Conservation (phyloP, 1,140 invertebrate genomes). For the Teleopsis dalmanni region DNA sequence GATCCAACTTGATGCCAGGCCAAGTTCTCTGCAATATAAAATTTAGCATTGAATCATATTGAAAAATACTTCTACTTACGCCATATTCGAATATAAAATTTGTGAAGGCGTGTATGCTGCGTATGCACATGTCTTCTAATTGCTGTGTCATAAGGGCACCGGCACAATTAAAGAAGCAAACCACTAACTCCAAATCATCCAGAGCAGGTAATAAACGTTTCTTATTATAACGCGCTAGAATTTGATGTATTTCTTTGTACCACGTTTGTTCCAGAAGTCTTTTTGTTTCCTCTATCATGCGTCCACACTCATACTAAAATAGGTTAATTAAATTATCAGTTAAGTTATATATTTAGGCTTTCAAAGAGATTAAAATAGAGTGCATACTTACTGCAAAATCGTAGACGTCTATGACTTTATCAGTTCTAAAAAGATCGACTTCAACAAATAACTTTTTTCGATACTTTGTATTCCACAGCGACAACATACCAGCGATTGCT, state of each 20-base stretch:
- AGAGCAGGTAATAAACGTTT: slow-evolving; percentile 65
- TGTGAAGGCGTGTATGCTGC: slow-evolving; percentile 71
- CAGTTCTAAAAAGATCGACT: slow-evolving; percentile 48
- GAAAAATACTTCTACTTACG: slow-evolving; percentile 46
- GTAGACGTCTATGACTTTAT: slow-evolving; percentile 54
- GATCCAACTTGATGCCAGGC: slow-evolving; percentile 66
- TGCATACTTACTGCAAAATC: slow-evolving; percentile 51
- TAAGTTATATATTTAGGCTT: too few relatives aligned
- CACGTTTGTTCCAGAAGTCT: slow-evolving; percentile 52
- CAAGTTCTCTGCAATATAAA: slow-evolving; percentile 51
- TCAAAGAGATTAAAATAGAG: too few relatives aligned
- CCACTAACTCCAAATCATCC: slow-evolving; percentile 56
- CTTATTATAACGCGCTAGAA: slow-evolving; percentile 63
- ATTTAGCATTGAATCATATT: slow-evolving; percentile 3
- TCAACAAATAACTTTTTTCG: slow-evolving; percentile 44
- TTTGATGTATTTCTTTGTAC: slow-evolving; percentile 55
- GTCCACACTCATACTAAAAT: slow-evolving; percentile 37
- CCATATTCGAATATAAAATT: slow-evolving; percentile 66
- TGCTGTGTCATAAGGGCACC: slow-evolving; percentile 80
- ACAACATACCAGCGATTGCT: slow-evolving; percentile 69
- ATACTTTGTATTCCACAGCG: slow-evolving; percentile 62
- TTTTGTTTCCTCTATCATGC: slow-evolving; percentile 52
- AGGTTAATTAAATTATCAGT: too few relatives aligned
- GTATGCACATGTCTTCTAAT: slow-evolving; percentile 69
- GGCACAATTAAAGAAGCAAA: slow-evolving; percentile 76